These are phyloP conservation scores for Synanthedon andrenaeformis DNA, from an alignment of 2,888 invertebrate species.

Conservation along the genomic window DNA sequence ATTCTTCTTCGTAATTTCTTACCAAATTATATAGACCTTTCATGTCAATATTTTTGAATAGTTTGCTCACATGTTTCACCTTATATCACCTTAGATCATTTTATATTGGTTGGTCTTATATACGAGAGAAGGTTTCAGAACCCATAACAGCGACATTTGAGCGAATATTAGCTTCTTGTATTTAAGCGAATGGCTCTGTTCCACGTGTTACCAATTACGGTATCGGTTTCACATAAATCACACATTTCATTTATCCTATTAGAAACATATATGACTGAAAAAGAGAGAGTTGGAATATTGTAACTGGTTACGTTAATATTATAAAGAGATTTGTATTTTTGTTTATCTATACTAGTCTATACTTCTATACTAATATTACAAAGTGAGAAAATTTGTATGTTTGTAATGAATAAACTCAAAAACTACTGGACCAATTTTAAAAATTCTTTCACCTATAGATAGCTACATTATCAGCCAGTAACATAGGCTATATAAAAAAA, in stretches of 20 bases:
- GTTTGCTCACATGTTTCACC: not conserved
- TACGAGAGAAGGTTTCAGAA: slow-evolving; percentile 12
- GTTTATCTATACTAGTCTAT: too few species aligned
- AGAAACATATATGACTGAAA: not conserved
- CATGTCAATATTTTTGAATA: not conserved
- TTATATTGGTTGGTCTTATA: not conserved
- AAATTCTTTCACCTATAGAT: too few species aligned
- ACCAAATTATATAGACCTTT: not conserved
- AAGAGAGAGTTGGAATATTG: not conserved
- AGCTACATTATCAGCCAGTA: too few species aligned
- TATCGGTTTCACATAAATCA: slow-evolving; percentile 2
- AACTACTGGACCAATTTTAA: too few species aligned
- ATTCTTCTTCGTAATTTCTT: not conserved
- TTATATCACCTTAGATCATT: not conserved
- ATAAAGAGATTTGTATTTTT: too few species aligned
- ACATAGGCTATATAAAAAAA: too few species aligned
- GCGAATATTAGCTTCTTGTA: slow-evolving; percentile 9
- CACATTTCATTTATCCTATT: not conserved
- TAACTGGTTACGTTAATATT: not conserved
- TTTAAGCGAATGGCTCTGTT: slow-evolving; percentile 10
- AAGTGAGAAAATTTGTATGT: too few species aligned
- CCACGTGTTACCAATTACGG: slow-evolving; percentile 13
- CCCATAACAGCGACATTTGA: slow-evolving; percentile 13
- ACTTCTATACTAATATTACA: too few species aligned
- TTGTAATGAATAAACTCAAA: too few species aligned